phyloP scores from a whole-genome alignment of 1,140 invertebrate genomes.

The Hestina assimilis region DNA sequence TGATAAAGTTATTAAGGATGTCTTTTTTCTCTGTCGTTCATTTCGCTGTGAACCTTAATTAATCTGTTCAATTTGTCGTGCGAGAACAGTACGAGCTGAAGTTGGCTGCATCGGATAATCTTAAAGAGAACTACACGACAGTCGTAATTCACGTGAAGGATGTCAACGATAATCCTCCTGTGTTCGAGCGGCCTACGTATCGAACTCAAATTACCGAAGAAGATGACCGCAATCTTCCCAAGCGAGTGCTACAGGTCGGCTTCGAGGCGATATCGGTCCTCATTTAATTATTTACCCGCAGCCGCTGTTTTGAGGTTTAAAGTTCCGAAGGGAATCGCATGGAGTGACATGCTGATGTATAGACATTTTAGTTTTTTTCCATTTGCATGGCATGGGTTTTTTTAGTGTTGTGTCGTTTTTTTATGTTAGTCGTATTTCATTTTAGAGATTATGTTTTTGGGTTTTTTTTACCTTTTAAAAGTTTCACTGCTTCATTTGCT shows the following conservation, averaged over 20 bases:
- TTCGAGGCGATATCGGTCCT: constrained; percentile 30
- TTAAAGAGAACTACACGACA: constrained; percentile 97
- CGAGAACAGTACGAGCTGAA: constrained; percentile 91
- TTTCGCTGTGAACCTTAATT: not conserved
- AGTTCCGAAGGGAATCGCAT: constrained; percentile 48
- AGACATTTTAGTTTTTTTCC: constrained; percentile 39
- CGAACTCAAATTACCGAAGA: constrained; percentile 97
- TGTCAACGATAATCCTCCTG: constrained; percentile 90
- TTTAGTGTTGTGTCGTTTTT: constrained; percentile 40
- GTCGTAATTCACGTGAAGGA: constrained; percentile 97
- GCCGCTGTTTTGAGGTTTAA: constrained; percentile 20
- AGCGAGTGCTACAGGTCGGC: constrained; percentile 93
- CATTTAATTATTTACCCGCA: constrained; percentile 46
- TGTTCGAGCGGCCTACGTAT: constrained; percentile 95
- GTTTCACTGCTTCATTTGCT: no score
- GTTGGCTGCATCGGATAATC: constrained; percentile 95
- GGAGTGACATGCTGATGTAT: constrained; percentile 30
- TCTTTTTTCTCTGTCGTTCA: not conserved
- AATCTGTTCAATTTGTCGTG: constrained; percentile 20
- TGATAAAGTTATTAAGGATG: not conserved
- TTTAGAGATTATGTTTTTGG: constrained; percentile 41
- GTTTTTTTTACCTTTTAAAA: constrained; percentile 23
- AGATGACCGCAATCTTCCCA: constrained; percentile 95
- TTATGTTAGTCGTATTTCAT: constrained; percentile 52
- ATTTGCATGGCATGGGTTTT: constrained; percentile 70